Percentiles rank a stretch among this genome's conserved stretches.
Conservation (phyloP, 2,888 invertebrate genomes). For the Arrhopalites spinosus region DNA sequence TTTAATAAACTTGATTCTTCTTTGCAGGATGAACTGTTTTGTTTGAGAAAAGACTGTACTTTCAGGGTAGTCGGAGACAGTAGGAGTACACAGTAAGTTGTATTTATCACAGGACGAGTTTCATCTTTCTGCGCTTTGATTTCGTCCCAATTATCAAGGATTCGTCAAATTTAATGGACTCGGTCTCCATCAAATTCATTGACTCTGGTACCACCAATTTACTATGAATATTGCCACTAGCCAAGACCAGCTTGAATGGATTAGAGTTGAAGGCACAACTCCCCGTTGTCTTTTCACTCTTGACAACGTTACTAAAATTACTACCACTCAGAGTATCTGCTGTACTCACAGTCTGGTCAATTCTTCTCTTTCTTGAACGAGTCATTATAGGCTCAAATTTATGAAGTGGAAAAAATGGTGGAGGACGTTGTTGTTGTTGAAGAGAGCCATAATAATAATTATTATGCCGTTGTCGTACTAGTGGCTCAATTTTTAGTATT, state of each 20-base stretch:
- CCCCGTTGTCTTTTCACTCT: slow-evolving; percentile 15
- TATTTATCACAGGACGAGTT: slow-evolving; percentile 33
- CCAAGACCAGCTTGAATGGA: slow-evolving; percentile 37
- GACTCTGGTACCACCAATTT: not conserved
- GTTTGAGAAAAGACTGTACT: too few relatives aligned
- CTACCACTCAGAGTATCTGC: not conserved
- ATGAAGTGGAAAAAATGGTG: slow-evolving; percentile 34
- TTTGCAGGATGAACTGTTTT: too few relatives aligned
- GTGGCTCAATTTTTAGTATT: slow-evolving; percentile 23
- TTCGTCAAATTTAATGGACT: slow-evolving; percentile 7
- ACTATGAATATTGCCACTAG: slow-evolving; percentile 29
- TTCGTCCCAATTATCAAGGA: slow-evolving; percentile 12
- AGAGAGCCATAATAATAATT: not conserved
- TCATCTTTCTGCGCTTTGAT: slow-evolving; percentile 30
- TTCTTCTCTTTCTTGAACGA: slow-evolving; percentile 52
- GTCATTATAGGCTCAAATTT: slow-evolving; percentile 56
- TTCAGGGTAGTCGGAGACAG: too few relatives aligned
- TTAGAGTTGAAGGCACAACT: slow-evolving; percentile 27
- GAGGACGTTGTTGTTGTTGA: slow-evolving; percentile 32
- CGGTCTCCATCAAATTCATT: slow-evolving; percentile 25
- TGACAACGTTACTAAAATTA: not conserved
- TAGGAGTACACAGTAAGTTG: not conserved
- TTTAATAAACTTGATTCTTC: too few relatives aligned
- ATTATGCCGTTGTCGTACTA: slow-evolving; percentile 9
- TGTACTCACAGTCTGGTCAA: slow-evolving; percentile 39